Evolutionary conservation across 2,888 invertebrate species (phyloP), one percentile per base, ranked within the genome.

Genomic region (Odontocolon sp.): DNA sequence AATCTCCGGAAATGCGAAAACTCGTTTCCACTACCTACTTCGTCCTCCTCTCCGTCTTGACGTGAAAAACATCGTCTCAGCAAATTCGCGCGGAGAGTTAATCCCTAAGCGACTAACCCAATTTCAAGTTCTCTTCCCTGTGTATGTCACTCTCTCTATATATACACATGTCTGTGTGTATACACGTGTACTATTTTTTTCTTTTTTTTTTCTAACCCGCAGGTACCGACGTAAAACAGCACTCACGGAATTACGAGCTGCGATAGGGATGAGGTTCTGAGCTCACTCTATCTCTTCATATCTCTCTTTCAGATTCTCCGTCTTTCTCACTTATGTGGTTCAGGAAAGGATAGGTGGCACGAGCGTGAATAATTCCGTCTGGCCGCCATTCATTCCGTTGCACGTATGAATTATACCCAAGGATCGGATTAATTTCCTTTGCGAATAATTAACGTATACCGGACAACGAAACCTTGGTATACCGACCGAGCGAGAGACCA

Each of bases 351-450:
- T 79, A 79, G 81, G 81, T 82, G 82, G 82, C 84, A 79, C 83
- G 81, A 77, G 81, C 77, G 82, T 87, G 83, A 87, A 87, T 87
- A 86, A 87, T 87, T 87, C 86, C 83, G 83, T 85, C 82, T 83
- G 81, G 80, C 77, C 82, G 80, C 81, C 85, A 85, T 85, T 87
- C 85, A 82, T 86, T 84, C 78, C 79, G 80, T 79, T 78, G 81
- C 74, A 50, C 78, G 81, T 84, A 85, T 85, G 85, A 87, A 87
- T 87, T 86, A 87, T 86, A 84, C 71, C 85, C 79, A 73, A 80
- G 81, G 78, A 81, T 81, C 80, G 82, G 86, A 87, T 87, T 87
- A 87, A 87, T 87, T 87, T 86, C 86, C 86, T 86, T 87, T 86
- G 85, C 86, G 87, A 87, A 87, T 87, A 87, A 87, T 87, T 87